Conservation (phyloP, 2,113 vertebrate species). For the Myotis davidii region DNA sequence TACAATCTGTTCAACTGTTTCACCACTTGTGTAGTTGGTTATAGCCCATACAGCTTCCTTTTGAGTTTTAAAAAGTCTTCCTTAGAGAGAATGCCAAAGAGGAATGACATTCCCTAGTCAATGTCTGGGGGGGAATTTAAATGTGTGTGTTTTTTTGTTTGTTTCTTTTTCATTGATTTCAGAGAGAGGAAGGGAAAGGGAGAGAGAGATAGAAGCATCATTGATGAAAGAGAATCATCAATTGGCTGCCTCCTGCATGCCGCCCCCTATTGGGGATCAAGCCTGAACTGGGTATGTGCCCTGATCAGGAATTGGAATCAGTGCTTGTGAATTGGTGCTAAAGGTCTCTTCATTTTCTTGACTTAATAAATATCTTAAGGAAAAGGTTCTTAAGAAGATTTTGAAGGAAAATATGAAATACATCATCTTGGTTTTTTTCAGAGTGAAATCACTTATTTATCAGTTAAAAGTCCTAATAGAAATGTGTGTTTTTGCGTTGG, state of each 20-base stretch:
- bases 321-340: conserved; percentile 5
- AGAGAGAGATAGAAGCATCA: neutral
- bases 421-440: neutral
- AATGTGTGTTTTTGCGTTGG: neutral
- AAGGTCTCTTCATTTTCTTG: neutral
- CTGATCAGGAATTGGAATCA: neutral
- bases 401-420: neutral
- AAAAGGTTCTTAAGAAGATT: neutral
- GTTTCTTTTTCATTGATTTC: neutral
- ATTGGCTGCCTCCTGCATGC: neutral
- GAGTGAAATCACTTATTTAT: neutral
- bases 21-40: too few relatives aligned
- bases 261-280: neutral
- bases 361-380: neutral
- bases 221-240: neutral
- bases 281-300: neutral
- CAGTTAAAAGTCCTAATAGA: neutral
- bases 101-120: neutral
- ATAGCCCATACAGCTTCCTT: neutral
- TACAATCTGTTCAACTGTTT: neutral
- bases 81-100: neutral
- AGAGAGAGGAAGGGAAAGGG: neutral
- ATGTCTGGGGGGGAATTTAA: neutral
- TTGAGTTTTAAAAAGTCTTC: neutral
- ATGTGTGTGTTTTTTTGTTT: neutral